These are phyloP conservation scores for Camptogramma bilineatum DNA, from an alignment of 2,888 invertebrate genomes.

Conservation along the genomic window DNA sequence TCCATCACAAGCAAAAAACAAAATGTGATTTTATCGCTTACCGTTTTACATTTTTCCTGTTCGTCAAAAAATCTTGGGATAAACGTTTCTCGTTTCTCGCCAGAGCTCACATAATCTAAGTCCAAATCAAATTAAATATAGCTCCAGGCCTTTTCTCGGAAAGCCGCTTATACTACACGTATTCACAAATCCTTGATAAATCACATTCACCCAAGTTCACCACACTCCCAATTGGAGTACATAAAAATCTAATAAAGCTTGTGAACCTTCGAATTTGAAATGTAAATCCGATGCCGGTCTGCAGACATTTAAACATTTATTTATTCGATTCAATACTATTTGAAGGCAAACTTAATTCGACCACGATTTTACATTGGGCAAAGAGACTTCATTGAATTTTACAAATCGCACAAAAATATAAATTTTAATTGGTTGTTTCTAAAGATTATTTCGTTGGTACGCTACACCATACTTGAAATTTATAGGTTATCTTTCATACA, in stretches of 20 bases:
- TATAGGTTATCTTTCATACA: too few relatives aligned
- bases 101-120: constrained; percentile 1
- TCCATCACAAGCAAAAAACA: neutral
- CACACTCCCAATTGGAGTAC: constrained; percentile 57
- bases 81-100: neutral
- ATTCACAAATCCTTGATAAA: constrained; percentile 34
- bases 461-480: too few relatives aligned
- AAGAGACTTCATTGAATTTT: neutral
- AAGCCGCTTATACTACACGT: neutral
- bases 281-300: constrained; percentile 66
- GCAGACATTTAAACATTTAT: constrained; percentile 68
- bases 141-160: neutral
- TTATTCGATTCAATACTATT: constrained; percentile 52
- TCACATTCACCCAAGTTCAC: constrained; percentile 46
- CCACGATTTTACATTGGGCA: constrained; percentile 50
- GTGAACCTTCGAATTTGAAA: constrained; percentile 67
- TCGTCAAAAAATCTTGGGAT: neutral
- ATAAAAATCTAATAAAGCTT: constrained; percentile 67
- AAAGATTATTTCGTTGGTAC: too few relatives aligned
- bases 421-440: too few relatives aligned
- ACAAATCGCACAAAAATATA: neutral
- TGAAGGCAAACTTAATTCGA: constrained; percentile 52
- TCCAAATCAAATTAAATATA: constrained; percentile 1
- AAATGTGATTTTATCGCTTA: neutral
- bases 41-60: neutral